Evolutionary conservation across 2,888 invertebrate genomes (phyloP), one percentile per base, ranked within the genome.

Genomic region (Tanytarsus gracilentus): DNA sequence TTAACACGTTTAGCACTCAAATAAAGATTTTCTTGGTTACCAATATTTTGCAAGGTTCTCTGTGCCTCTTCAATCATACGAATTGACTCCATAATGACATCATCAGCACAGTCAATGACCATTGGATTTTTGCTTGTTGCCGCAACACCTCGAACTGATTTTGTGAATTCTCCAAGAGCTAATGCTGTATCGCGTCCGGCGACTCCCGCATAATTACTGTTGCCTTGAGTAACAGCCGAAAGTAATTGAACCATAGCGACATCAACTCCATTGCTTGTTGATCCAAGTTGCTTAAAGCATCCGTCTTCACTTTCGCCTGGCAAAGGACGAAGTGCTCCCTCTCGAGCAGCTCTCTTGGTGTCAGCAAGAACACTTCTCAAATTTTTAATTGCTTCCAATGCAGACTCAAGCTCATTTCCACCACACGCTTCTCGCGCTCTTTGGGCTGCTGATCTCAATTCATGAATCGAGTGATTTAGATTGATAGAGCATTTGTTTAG

Each of bases 221-320:
- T 90, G 4, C 85, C 85, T 71, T 86, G 87, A 9, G 88, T 81
- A 16, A 90, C 88, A 1, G 90, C 90, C 14, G 91, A 89, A 58
- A 94, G 78, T 61, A 97, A 76, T 69, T 91, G 89, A 4, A 94
- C 89, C 67, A 94, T 82, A 36, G 85, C 82, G 52, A 89, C 85
- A 56, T 88, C 89, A 0, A 93, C 88, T 48, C 83, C 80, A 70
- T 93, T 92, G 1, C 76, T 73, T 0, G 79, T 75, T 1, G 72
- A 71, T 23, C 73, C 73, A 63, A 80, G 68, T 1, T 75, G 75
- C 0, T 75, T 75, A 0, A 65, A 56, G 0, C 76, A 75, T 0
- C 80, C 77, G 69, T 78, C 78, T 62, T 80, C 80, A 14, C 86
- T 87, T 71, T 92, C 90, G 44, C 90, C 93, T 0, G 95, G 95